Base-by-base conservation (phyloP, 2,113 vertebrate species). In the Tragulus kanchil region DNA sequence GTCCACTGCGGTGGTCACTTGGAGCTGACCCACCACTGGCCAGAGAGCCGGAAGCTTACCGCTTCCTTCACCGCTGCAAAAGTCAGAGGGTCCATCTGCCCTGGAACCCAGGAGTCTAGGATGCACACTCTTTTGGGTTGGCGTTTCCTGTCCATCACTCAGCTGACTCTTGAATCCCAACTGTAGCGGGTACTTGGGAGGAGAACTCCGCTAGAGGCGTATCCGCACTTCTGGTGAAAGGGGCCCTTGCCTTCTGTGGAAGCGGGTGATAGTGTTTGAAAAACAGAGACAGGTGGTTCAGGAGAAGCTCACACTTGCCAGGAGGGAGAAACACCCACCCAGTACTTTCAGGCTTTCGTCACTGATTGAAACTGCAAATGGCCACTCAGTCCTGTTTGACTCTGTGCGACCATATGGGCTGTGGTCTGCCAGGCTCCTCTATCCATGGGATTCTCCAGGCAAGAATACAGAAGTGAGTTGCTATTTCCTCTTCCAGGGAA, bases 161-260 rank as follows among this genome's bases (percentile, higher is more conserved):
- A 26, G 3, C 52, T 67, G 9, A 26, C 17, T 69, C 13, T 84
- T 65, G 21, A 61, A 28, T 36, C 62, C 5, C 91, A 14, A 81
- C 31, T 13, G 58, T 48, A 61, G 48, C 75, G 77, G 61, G 78
- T 92, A 69, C 25, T 56, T 9, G 13, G 9, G 42, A 64, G 56
- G 11, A 64, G 56, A 11, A 56, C n/a, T 8, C 6, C 56, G 1
- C 3, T 1, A 0, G 15, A 42, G 65, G 3, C 25, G n/a, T 12
- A 8, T 21, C n/a, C 19, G 45, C 50, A 78, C 58, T 50, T 36
- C 42, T 73, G 83, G 36, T 69, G 64, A 56, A 69, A 58, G 5
- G 36, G 48, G 61, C 23, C 28, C 75, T 90, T 69, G 25, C 19
- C 10, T 67, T 69, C 65, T 52, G 23, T 58, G 25, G 1, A 7